Percentiles rank a stretch among this genome's conserved stretches.
phyloP scores from a whole-genome alignment of 2,113 vertebrate species.

The Aythya baeri region DNA sequence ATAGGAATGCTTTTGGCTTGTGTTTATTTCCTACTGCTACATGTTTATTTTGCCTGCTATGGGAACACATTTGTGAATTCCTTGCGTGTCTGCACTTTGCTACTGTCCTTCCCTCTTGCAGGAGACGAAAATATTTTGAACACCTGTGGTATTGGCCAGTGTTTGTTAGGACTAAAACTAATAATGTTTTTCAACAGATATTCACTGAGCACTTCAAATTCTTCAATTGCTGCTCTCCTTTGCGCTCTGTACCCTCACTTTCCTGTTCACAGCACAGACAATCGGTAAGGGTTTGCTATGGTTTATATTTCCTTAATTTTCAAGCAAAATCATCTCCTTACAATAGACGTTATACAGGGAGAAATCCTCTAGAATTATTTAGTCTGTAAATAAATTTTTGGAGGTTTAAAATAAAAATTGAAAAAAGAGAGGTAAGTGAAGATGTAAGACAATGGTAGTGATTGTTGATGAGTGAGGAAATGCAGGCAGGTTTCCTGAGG shows the following conservation, averaged over 20 bases:
- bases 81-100: background rate
- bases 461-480: background rate
- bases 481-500: background rate
- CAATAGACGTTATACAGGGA: background rate
- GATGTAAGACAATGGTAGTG: background rate
- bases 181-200: slow-evolving; percentile 78
- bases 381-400: background rate
- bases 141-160: too few species aligned
- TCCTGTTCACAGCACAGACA: slow-evolving; percentile 96
- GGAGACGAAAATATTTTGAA: background rate
- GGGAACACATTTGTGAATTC: background rate
- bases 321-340: background rate
- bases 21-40: background rate
- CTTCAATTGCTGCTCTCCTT: slow-evolving; percentile 94
- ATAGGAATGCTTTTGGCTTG: background rate
- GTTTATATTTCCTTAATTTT: background rate
- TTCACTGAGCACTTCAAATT: slow-evolving; percentile 94
- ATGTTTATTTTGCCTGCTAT: background rate
- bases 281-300: slow-evolving; percentile 80
- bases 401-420: background rate
- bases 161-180: background rate
- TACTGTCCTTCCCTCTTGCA: background rate
- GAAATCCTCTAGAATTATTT: background rate
- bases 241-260: slow-evolving; percentile 97
- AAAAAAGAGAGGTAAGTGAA: background rate